Evolutionary conservation across 1,140 invertebrate species (phyloP).

Genomic region (Drosophila ercepeae): DNA sequence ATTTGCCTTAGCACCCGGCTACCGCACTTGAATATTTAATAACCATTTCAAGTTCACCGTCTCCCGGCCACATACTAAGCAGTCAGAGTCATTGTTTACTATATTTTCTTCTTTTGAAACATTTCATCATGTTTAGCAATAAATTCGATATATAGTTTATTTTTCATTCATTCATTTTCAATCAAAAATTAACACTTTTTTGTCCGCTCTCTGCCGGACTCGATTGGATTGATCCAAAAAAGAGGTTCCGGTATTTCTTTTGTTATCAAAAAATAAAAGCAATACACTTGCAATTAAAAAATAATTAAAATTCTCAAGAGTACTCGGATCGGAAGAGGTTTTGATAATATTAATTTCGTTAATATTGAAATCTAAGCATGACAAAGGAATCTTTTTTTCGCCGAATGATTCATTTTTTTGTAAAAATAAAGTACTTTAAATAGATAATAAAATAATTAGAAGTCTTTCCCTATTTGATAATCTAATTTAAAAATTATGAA

Average conservation of each 20-base stretch:
- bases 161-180: conserved; percentile 39
- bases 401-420: too few relatives aligned
- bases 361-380: not conserved
- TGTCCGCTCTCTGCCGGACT: conserved; percentile 39
- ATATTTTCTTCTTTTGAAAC: not conserved
- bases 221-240: conserved; percentile 30
- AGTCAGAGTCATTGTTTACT: conserved; percentile 25
- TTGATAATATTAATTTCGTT: not conserved
- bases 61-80: conserved; percentile 14
- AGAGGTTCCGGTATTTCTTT: too few relatives aligned
- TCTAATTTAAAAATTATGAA: too few relatives aligned
- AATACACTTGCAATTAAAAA: not conserved
- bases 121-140: conserved; percentile 52
- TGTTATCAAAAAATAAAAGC: too few relatives aligned
- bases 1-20: conserved; percentile 73
- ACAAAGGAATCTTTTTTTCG: not conserved
- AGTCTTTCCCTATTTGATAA: not conserved
- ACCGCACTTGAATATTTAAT: conserved; percentile 77
- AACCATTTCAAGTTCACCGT: conserved; percentile 77
- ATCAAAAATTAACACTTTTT: conserved; percentile 69
- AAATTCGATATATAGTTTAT: conserved; percentile 8
- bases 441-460: not conserved
- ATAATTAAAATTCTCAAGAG: not conserved
- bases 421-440: not conserved
- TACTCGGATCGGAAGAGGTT: too few relatives aligned